phyloP scores from a whole-genome alignment of 2,113 vertebrate genomes.

The Indicator indicator region DNA sequence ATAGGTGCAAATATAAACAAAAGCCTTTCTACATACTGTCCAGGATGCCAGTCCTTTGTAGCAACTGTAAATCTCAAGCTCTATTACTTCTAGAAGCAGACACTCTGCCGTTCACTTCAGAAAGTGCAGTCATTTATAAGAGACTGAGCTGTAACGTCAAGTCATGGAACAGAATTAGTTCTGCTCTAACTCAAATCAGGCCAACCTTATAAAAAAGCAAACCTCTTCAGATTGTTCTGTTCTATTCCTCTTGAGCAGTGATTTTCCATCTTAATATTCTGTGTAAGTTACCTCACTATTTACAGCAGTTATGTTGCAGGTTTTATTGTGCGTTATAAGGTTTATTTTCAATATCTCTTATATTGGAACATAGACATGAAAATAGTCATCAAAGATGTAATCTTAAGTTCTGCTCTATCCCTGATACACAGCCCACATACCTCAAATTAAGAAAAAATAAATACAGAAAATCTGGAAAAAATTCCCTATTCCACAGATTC shows the following conservation, averaged over 20 bases:
- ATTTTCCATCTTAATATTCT: neutral
- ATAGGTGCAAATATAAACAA: too few relatives aligned
- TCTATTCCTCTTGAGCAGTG: neutral
- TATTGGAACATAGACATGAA: neutral
- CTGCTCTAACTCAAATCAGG: too few relatives aligned
- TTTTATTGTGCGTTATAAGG: neutral
- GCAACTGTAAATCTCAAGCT: too few relatives aligned
- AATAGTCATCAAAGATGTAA: rapidly evolving
- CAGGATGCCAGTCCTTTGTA: too few relatives aligned
- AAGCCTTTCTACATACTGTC: too few relatives aligned
- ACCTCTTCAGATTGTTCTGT: neutral
- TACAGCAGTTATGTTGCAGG: neutral
- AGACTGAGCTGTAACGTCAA: too few relatives aligned
- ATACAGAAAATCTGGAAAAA: neutral
- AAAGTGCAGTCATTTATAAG: too few relatives aligned
- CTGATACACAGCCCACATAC: neutral
- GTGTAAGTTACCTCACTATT: neutral
- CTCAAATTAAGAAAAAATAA: neutral
- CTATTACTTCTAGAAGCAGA: too few relatives aligned
- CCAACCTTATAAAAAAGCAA: neutral
- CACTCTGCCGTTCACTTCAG: too few relatives aligned
- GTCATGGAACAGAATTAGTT: too few relatives aligned
- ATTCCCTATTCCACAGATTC: neutral
- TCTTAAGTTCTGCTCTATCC: neutral
- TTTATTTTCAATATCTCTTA: neutral